Percentiles rank a stretch among this genome's conserved stretches.
Evolutionary conservation across 2,888 invertebrate genomes (phyloP).

Genomic region (Camponotus fellah): DNA sequence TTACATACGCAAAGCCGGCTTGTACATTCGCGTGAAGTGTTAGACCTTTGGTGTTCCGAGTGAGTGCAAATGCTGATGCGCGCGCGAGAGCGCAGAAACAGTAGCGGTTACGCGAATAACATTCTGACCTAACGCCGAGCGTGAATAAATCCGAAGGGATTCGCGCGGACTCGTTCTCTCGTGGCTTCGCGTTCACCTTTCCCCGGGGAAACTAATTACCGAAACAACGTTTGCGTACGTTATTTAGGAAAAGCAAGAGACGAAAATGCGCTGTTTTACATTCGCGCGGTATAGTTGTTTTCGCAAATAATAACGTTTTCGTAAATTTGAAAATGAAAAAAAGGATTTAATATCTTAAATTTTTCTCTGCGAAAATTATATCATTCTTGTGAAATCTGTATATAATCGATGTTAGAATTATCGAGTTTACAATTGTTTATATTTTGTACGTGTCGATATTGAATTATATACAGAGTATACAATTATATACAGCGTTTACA

Average conservation of each 20-base stretch:
- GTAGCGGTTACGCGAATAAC: constrained; percentile 48
- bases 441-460: background rate
- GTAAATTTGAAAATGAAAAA: background rate
- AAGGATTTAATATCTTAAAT: background rate
- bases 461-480: too few relatives aligned
- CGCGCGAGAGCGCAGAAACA: constrained; percentile 39
- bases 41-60: constrained; percentile 28
- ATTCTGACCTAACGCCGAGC: constrained; percentile 40
- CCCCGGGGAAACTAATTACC: constrained; percentile 43
- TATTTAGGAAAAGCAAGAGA: constrained; percentile 24
- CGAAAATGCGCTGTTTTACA: constrained; percentile 13
- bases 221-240: constrained; percentile 44
- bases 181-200: constrained; percentile 1
- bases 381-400: background rate
- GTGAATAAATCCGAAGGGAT: constrained; percentile 49
- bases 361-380: background rate
- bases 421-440: background rate
- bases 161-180: constrained; percentile 13
- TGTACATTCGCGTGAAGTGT: constrained; percentile 35
- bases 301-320: background rate
- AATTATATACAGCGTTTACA: too few relatives aligned
- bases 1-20: constrained; percentile 60
- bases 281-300: background rate
- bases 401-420: background rate
- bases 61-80: constrained; percentile 55